These are phyloP conservation scores for Sinodicranocentrus sp. DNA, from an alignment of 2,888 invertebrate genomes.

Conservation along the genomic window DNA sequence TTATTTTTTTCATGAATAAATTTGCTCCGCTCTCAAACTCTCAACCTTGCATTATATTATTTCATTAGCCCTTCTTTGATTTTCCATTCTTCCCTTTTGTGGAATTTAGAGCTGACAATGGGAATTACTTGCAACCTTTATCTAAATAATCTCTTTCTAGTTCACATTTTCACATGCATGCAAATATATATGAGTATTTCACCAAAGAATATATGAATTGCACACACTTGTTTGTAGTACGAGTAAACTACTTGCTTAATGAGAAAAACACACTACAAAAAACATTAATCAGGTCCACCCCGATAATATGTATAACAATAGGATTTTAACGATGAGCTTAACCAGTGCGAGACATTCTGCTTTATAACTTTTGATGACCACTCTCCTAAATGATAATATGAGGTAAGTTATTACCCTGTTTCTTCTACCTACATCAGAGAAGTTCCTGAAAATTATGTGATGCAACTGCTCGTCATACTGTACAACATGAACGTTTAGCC, in stretches of 20 bases:
- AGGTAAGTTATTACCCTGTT: too few relatives aligned
- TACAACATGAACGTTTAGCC: too few relatives aligned
- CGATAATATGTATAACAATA: conserved; percentile 3
- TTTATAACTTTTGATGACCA: neutral
- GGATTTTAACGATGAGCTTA: neutral
- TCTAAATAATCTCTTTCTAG: too few relatives aligned
- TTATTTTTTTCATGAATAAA: too few relatives aligned
- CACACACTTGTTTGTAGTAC: too few relatives aligned
- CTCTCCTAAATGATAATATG: neutral
- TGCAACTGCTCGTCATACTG: neutral
- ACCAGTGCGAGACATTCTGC: neutral
- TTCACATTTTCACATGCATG: too few relatives aligned
- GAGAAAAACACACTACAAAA: too few relatives aligned
- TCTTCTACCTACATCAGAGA: conserved; percentile 12
- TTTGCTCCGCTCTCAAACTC: too few relatives aligned
- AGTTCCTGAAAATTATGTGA: conserved; percentile 14
- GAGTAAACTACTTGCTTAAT: too few relatives aligned
- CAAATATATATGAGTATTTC: too few relatives aligned
- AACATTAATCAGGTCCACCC: neutral
- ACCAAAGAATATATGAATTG: too few relatives aligned
- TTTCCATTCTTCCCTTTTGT: conserved; percentile 55
- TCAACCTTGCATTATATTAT: conserved; percentile 10
- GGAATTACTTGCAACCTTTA: too few relatives aligned
- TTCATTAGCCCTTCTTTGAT: conserved; percentile 24
- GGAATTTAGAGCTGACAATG: conserved; percentile 48